Conservation (phyloP, 2,888 invertebrate genomes). For the Rotaria macrura region DNA sequence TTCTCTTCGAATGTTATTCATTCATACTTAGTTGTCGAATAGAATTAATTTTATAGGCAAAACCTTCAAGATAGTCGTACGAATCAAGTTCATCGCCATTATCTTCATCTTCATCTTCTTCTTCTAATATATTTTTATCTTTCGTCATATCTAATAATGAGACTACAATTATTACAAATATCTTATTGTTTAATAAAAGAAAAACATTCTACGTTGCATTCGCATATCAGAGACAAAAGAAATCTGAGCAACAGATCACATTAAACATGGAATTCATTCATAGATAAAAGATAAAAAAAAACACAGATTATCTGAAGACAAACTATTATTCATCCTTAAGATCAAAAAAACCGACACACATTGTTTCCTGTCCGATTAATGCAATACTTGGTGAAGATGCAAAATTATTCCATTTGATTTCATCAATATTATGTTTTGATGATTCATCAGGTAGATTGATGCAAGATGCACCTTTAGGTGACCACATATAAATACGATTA, state of each 20-base stretch:
- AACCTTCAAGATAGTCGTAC: neutral
- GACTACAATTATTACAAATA: neutral
- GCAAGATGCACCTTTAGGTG: conserved; percentile 41
- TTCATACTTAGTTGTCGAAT: neutral
- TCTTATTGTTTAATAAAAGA: neutral
- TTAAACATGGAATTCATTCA: neutral
- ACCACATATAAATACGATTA: conserved; percentile 51
- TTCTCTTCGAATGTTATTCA: neutral
- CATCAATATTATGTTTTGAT: neutral
- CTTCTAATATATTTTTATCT: neutral
- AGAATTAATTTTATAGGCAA: neutral
- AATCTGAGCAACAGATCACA: neutral
- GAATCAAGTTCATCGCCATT: neutral
- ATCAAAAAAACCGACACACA: conserved; percentile 15
- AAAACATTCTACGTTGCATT: neutral
- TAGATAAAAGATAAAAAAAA: neutral
- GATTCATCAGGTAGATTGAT: conserved; percentile 8
- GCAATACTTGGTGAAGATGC: neutral
- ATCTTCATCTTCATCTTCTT: neutral
- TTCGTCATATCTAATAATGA: neutral
- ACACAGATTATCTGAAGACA: neutral
- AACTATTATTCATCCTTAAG: neutral
- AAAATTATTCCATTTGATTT: neutral
- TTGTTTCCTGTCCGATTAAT: conserved; percentile 4
- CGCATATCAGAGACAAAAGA: neutral